Evolutionary conservation across 2,888 invertebrate genomes (phyloP).

Genomic region (Lypha dubia): DNA sequence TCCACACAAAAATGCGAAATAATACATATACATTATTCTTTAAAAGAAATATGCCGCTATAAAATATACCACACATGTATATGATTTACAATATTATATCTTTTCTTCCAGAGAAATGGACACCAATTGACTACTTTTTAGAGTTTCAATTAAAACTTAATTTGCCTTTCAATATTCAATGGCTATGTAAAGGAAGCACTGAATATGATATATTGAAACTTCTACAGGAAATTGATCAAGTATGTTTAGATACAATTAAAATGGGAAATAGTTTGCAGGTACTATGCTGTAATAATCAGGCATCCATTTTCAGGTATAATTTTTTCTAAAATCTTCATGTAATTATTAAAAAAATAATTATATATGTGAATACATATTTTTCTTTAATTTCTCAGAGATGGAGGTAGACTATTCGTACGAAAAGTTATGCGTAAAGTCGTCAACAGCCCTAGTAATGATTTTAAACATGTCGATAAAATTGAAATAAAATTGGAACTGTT

Average conservation of each 20-base stretch:
- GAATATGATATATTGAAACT: constrained; percentile 71
- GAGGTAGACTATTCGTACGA: constrained; percentile 73
- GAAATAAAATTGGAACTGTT: constrained; percentile 75
- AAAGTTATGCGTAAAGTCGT: constrained; percentile 73
- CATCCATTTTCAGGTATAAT: constrained; percentile 75
- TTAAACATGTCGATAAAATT: constrained; percentile 63
- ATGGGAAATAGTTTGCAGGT: constrained; percentile 69
- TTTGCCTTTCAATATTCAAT: constrained; percentile 74
- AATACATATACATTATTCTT: no score
- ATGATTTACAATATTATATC: no score
- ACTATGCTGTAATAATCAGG: constrained; percentile 65
- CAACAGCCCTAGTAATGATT: constrained; percentile 18
- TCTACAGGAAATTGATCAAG: constrained; percentile 73
- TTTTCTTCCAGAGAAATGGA: constrained; percentile 70
- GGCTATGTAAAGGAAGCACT: constrained; percentile 64
- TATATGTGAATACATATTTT: no score
- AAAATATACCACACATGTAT: no score
- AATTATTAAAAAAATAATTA: neutral
- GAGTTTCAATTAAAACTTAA: constrained; percentile 76
- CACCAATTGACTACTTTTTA: constrained; percentile 74
- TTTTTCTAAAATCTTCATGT: neutral
- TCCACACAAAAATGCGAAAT: no score
- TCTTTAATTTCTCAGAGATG: constrained; percentile 70
- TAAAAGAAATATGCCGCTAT: no score
- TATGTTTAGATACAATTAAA: constrained; percentile 69